Percentiles rank a stretch among this genome's conserved stretches.
Evolutionary conservation across 2,797 vertebrate genomes (phyloP).

Genomic region (Macroramphosus scolopax): DNA sequence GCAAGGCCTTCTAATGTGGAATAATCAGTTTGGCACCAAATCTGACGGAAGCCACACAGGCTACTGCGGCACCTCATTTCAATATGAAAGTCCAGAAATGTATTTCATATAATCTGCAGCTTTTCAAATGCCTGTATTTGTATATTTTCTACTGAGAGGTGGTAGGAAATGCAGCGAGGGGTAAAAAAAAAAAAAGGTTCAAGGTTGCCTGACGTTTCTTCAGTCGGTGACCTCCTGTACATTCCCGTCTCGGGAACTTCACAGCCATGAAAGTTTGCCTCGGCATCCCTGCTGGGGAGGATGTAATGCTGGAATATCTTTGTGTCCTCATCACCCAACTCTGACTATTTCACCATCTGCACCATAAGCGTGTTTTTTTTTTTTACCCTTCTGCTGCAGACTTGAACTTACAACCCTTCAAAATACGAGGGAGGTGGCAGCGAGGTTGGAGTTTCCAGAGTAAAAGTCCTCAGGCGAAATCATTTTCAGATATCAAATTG

Average conservation of each 20-base stretch:
- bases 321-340: constrained; percentile 59
- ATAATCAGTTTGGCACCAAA: constrained; percentile 76
- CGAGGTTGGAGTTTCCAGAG: constrained; percentile 27
- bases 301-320: constrained; percentile 67
- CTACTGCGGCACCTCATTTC: constrained; percentile 74
- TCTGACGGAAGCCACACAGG: constrained; percentile 70
- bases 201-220: constrained; percentile 73
- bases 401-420: constrained; percentile 35
- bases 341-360: constrained; percentile 69
- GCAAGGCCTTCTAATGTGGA: constrained; percentile 74
- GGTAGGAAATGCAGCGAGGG: constrained; percentile 59
- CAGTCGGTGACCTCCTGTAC: constrained; percentile 48
- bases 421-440: constrained; percentile 17
- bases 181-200: constrained; percentile 57
- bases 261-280: constrained; percentile 63
- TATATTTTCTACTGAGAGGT: constrained; percentile 46
- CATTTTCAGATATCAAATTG: constrained; percentile 49
- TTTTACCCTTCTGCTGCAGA: constrained; percentile 51
- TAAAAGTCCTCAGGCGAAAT: constrained; percentile 37
- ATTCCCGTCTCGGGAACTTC: constrained; percentile 69
- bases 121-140: constrained; percentile 72
- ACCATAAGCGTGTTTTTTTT: constrained; percentile 34
- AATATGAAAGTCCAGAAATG: constrained; percentile 77
- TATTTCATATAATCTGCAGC: constrained; percentile 76
- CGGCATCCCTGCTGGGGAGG: constrained; percentile 59